A percentile compares a stretch with the other conserved stretches of the same genome.
Conservation (phyloP, 2,113 vertebrate genomes). For the Cololabis saira region DNA sequence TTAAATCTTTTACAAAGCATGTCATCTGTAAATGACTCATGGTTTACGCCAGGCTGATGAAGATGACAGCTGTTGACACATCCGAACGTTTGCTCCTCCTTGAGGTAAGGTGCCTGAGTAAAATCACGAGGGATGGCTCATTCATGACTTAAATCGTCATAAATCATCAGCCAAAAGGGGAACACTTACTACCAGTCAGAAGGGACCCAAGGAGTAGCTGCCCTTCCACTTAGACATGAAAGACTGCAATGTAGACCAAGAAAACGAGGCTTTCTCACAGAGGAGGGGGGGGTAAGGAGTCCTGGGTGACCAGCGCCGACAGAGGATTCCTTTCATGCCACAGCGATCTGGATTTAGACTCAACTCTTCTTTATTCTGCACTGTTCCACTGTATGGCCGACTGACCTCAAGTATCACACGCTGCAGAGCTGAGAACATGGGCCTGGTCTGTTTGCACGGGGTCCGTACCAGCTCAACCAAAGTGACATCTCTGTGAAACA, state of each 20-base stretch:
- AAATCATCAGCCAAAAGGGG: slow-evolving; percentile 2
- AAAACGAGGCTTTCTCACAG: slow-evolving; percentile 48
- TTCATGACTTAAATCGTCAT: neutral
- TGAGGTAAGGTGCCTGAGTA: neutral
- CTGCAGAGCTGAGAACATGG: slow-evolving; percentile 3
- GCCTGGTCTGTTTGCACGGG: neutral
- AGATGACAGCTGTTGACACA: neutral
- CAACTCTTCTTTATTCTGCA: slow-evolving; percentile 31
- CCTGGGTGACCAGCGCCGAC: slow-evolving; percentile 35
- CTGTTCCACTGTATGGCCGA: slow-evolving; percentile 31
- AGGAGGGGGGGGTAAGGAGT: neutral
- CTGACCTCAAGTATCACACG: slow-evolving; percentile 29
- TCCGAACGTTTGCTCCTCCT: too few relatives aligned
- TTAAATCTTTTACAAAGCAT: too few relatives aligned
- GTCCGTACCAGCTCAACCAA: slow-evolving; percentile 5
- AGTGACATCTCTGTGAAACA: too few relatives aligned
- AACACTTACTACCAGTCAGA: neutral
- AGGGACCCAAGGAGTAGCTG: slow-evolving; percentile 46
- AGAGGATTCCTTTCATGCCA: slow-evolving; percentile 71
- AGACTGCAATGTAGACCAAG: slow-evolving; percentile 58
- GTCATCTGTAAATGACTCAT: too few relatives aligned
- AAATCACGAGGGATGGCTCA: neutral
- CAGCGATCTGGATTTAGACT: slow-evolving; percentile 47
- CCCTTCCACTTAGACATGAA: slow-evolving; percentile 46
- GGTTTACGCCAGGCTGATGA: neutral